Evolutionary conservation across 2,797 vertebrate species (phyloP).

Genomic region (Delichon dasypus): DNA sequence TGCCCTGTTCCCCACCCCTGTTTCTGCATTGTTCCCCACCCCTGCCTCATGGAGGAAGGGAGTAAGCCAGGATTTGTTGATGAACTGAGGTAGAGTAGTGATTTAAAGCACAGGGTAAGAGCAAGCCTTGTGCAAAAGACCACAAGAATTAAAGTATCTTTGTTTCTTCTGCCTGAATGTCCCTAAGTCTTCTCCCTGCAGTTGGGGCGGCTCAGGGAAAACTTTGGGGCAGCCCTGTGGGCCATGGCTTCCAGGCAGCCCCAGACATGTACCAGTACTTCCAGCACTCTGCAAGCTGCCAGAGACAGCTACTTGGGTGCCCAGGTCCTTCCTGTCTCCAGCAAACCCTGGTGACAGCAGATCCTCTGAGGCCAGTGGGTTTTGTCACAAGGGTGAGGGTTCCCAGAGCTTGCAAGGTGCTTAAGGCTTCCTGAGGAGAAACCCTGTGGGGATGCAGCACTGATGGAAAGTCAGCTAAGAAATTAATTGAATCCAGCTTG

Average conservation of each 20-base stretch:
- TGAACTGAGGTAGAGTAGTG: background rate
- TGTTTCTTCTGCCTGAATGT: background rate
- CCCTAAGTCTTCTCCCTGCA: background rate
- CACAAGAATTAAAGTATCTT: background rate
- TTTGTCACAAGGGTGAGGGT: accelerated
- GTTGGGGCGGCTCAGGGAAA: background rate
- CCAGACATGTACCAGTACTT: accelerated
- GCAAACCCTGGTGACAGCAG: background rate
- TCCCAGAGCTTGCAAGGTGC: background rate
- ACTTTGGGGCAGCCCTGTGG: background rate
- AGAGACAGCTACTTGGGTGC: accelerated
- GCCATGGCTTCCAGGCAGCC: background rate
- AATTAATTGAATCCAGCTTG: background rate
- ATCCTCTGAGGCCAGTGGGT: background rate
- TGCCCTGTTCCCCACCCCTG: too few relatives aligned
- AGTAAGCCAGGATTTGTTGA: background rate
- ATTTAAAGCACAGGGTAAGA: background rate
- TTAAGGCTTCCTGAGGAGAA: background rate
- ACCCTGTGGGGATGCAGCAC: background rate
- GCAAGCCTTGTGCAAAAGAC: background rate
- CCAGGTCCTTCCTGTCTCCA: background rate
- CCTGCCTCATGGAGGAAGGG: background rate
- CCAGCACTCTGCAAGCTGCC: background rate
- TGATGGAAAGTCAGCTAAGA: background rate
- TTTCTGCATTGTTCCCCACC: accelerated